Evolutionary conservation across 2,797 vertebrate genomes (phyloP).

Genomic region (Cygnus olor): DNA sequence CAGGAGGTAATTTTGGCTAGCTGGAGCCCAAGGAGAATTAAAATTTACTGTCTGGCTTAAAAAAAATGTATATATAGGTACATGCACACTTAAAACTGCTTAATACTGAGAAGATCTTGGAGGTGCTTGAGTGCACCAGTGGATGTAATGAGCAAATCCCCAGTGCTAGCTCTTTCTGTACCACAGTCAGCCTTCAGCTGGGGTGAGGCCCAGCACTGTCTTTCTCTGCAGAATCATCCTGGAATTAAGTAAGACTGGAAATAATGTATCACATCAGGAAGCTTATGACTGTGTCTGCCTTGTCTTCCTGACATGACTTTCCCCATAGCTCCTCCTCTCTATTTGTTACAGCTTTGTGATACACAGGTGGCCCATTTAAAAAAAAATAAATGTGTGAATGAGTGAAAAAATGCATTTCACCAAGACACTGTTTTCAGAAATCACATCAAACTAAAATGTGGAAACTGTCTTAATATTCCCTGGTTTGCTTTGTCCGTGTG

Average conservation of each 20-base stretch:
- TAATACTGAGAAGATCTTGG: background rate
- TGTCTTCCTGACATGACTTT: fast-evolving
- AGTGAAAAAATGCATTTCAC: background rate
- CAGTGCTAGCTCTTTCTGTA: background rate
- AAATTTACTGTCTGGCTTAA: background rate
- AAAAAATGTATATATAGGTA: background rate
- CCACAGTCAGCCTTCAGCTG: background rate
- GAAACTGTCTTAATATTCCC: slow-evolving; percentile 11
- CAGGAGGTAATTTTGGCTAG: background rate
- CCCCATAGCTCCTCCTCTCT: background rate
- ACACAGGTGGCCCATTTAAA: background rate
- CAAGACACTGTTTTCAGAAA: background rate
- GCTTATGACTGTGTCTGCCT: fast-evolving
- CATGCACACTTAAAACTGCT: background rate
- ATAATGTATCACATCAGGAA: fast-evolving
- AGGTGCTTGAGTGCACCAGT: background rate
- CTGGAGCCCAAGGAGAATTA: background rate
- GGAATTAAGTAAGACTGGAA: background rate
- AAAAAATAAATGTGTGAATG: background rate
- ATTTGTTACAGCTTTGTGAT: fast-evolving
- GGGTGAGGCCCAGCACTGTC: fast-evolving
- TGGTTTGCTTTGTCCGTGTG: slow-evolving; percentile 25
- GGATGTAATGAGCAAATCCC: background rate
- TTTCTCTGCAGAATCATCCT: background rate
- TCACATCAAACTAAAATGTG: background rate